Conservation (phyloP, 2,797 vertebrate species). For the Hypotaenidia philippensis region DNA sequence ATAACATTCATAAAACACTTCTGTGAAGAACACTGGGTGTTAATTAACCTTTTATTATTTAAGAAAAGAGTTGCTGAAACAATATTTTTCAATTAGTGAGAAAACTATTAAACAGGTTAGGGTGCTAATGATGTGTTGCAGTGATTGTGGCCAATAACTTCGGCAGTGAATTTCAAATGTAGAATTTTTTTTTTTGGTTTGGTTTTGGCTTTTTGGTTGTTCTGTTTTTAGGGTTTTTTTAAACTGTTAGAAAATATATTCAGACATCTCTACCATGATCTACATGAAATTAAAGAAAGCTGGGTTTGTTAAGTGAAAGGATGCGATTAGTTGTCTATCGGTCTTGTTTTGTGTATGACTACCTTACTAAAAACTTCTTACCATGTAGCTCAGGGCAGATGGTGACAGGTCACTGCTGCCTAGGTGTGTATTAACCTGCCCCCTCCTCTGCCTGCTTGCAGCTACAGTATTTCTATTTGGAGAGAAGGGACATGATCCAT, state of each 20-base stretch:
- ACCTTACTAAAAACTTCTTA: neutral
- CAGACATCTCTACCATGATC: neutral
- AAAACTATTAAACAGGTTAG: neutral
- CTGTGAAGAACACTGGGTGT: neutral
- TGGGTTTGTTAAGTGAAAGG: neutral
- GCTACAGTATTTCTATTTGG: neutral
- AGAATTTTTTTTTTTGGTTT: neutral
- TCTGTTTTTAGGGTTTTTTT: neutral
- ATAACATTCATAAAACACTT: neutral
- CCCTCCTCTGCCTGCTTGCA: neutral
- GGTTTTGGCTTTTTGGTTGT: neutral
- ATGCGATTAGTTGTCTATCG: neutral
- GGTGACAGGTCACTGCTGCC: neutral
- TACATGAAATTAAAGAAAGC: neutral
- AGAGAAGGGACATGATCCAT: neutral
- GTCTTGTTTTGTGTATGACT: neutral
- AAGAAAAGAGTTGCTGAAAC: neutral
- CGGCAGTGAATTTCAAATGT: rapidly evolving
- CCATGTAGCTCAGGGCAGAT: neutral
- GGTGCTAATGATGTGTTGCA: neutral
- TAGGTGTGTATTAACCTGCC: rapidly evolving
- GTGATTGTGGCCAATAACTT: neutral
- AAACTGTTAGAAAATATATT: neutral
- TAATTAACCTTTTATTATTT: neutral
- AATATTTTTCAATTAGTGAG: neutral